Conservation (phyloP, 2,888 invertebrate genomes). For the Vandiemenella viatica region DNA sequence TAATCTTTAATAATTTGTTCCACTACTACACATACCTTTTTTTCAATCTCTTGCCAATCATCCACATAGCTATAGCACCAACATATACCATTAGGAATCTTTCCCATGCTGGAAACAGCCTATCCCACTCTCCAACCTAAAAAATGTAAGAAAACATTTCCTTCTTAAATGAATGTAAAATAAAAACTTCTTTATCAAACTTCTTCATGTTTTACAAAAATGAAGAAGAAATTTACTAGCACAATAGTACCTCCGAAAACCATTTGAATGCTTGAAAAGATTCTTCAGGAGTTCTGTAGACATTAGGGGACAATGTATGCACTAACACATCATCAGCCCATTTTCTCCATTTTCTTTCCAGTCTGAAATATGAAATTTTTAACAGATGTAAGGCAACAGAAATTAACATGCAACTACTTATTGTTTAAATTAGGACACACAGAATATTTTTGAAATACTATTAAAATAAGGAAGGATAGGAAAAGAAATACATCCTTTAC, state of each 20-base stretch:
- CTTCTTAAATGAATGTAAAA: too few relatives aligned
- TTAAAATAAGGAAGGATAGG: too few relatives aligned
- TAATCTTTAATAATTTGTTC: too few relatives aligned
- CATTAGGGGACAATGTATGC: slow-evolving; percentile 90
- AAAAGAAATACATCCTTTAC: too few relatives aligned
- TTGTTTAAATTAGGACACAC: too few relatives aligned
- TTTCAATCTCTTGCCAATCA: slow-evolving; percentile 78
- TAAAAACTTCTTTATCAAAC: too few relatives aligned
- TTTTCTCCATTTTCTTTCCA: slow-evolving; percentile 86
- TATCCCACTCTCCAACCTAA: slow-evolving; percentile 76
- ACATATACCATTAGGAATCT: slow-evolving; percentile 74
- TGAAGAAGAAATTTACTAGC: too few relatives aligned
- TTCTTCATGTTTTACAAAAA: too few relatives aligned
- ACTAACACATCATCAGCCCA: slow-evolving; percentile 90
- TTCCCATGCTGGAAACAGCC: slow-evolving; percentile 76
- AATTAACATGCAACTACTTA: too few relatives aligned
- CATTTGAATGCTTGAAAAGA: slow-evolving; percentile 83
- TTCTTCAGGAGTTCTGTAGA: slow-evolving; percentile 75
- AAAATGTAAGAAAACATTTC: slow-evolving; percentile 4
- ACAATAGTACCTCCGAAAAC: slow-evolving; percentile 78
- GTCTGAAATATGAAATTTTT: slow-evolving; percentile 45
- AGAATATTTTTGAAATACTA: too few relatives aligned
- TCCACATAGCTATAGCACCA: slow-evolving; percentile 87
- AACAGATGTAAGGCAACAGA: too few relatives aligned
- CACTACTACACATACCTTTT: slow-evolving; percentile 53